A percentile compares a stretch with the other conserved stretches of the same genome.
These are phyloP conservation scores for Macroglossus sobrinus DNA, from an alignment of 2,113 vertebrate genomes.

Conservation along the genomic window DNA sequence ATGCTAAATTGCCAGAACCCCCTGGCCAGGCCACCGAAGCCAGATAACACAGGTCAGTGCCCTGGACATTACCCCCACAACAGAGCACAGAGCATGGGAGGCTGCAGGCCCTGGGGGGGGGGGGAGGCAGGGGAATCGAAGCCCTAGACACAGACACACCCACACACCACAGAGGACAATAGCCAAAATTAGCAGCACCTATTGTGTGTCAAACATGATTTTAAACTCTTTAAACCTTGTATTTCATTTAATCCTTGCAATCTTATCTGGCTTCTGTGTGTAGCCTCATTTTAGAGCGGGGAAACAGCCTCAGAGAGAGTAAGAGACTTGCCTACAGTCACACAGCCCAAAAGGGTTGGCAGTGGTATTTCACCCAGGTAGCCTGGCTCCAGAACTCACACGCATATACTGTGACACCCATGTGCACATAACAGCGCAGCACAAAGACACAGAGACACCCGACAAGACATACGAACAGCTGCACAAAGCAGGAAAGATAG, in stretches of 20 bases:
- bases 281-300: neutral
- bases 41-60: conserved; percentile 66
- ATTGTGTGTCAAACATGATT: neutral
- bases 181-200: neutral
- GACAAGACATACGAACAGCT: neutral
- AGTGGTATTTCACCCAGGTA: neutral
- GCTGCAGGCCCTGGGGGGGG: neutral
- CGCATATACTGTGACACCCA: fast-evolving
- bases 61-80: neutral
- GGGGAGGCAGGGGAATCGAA: no score
- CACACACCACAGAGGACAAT: neutral
- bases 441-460: neutral
- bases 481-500: neutral
- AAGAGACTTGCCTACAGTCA: neutral
- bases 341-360: neutral
- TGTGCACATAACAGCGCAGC: neutral
- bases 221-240: neutral
- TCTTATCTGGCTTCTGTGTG: neutral
- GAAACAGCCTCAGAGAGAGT: neutral
- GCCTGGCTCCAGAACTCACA: neutral
- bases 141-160: neutral
- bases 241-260: neutral
- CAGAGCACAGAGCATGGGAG: neutral
- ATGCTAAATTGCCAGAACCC: conserved; percentile 48
- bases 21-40: conserved; percentile 32